Percentiles rank a stretch among this genome's conserved stretches.
These are phyloP conservation scores for Donacobius atricapilla DNA, from an alignment of 2,113 vertebrate species.

Conservation along the genomic window DNA sequence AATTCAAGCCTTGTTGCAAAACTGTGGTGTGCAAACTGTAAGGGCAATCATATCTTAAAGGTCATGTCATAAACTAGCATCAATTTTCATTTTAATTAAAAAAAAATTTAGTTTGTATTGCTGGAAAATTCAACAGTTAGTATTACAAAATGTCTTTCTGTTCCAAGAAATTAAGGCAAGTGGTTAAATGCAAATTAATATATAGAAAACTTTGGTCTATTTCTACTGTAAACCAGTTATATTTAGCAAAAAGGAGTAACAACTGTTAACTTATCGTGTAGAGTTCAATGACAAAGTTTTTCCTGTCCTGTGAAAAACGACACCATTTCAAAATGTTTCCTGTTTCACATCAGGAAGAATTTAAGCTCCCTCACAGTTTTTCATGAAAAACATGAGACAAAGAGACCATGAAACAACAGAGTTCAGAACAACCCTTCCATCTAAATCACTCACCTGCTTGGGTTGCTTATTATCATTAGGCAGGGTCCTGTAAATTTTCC, in stretches of 20 bases:
- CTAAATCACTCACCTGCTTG: background rate
- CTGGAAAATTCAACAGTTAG: background rate
- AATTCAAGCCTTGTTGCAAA: background rate
- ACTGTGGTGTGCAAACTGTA: background rate
- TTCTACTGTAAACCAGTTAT: background rate
- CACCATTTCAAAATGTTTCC: conserved; percentile 44
- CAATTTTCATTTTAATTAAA: background rate
- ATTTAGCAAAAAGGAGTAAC: background rate
- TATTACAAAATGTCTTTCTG: background rate
- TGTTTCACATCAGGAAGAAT: conserved; percentile 36
- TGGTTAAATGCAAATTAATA: background rate
- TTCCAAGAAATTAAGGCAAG: background rate
- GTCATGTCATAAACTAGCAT: background rate
- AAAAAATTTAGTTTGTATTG: background rate
- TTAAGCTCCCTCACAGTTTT: background rate
- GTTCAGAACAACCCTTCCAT: background rate
- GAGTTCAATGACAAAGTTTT: background rate
- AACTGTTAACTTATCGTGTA: background rate
- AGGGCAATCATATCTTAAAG: background rate
- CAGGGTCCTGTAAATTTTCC: background rate
- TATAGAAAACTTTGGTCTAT: background rate
- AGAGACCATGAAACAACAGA: background rate
- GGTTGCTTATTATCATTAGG: background rate
- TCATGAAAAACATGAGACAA: background rate
- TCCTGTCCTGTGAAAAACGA: conserved; percentile 42